phyloP scores from a whole-genome alignment of 2,113 vertebrate species.

The Nesogale talazaci region DNA sequence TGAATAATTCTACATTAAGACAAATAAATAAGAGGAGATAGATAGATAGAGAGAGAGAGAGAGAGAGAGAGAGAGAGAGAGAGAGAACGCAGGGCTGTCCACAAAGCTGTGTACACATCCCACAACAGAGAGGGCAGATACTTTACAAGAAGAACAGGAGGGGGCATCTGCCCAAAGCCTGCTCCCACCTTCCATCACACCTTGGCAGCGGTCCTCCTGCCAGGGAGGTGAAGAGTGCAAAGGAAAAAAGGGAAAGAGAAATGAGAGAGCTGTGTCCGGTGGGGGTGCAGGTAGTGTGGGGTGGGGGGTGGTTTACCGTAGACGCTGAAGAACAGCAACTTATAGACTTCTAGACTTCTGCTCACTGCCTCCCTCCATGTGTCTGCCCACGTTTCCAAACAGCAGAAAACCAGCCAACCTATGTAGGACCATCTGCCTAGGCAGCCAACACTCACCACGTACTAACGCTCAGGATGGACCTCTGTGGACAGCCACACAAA shows the following conservation, averaged over 20 bases:
- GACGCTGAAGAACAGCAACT: too few species aligned
- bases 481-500: conserved; percentile 48
- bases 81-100: background rate
- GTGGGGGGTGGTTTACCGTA: too few species aligned
- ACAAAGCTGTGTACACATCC: background rate
- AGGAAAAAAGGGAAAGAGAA: background rate
- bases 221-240: background rate
- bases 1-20: conserved; percentile 33
- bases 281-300: too few species aligned
- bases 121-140: background rate
- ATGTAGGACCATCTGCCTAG: conserved; percentile 45
- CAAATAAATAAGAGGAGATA: too few species aligned
- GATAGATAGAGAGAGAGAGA: too few species aligned
- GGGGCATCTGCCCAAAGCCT: background rate
- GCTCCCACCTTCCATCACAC: background rate
- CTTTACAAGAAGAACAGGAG: background rate
- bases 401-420: conserved; percentile 57
- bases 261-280: too few species aligned
- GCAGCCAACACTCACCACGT: conserved; percentile 58
- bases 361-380: too few species aligned
- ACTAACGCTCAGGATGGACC: too few species aligned
- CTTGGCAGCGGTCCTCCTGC: background rate
- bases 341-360: too few species aligned
- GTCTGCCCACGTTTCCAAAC: too few species aligned
- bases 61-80: too few species aligned